These are phyloP conservation scores for Geopemphigus sp. DNA, from an alignment of 1,140 invertebrate genomes.

Conservation along the genomic window DNA sequence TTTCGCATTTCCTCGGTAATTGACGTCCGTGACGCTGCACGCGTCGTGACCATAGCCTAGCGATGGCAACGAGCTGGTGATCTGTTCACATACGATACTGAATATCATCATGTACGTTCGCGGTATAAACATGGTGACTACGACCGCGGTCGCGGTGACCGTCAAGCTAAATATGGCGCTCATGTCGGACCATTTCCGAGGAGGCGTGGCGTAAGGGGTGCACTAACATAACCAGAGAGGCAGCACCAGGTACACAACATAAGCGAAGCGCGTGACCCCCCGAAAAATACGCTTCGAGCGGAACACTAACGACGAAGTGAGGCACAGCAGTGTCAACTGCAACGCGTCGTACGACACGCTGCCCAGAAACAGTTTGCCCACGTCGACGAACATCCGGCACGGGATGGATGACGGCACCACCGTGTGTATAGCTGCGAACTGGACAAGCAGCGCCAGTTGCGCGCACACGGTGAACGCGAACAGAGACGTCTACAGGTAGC, in stretches of 20 bases:
- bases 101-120: slow-evolving; percentile 62
- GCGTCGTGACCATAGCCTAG: slow-evolving; percentile 48
- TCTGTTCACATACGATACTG: slow-evolving; percentile 55
- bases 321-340: slow-evolving; percentile 58
- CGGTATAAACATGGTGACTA: slow-evolving; percentile 62
- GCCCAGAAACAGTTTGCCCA: slow-evolving; percentile 51
- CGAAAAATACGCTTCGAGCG: slow-evolving; percentile 62
- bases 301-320: slow-evolving; percentile 59
- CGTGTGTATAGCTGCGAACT: slow-evolving; percentile 57
- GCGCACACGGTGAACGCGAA: slow-evolving; percentile 62
- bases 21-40: slow-evolving; percentile 53
- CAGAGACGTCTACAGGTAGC: slow-evolving; percentile 61
- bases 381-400: slow-evolving; percentile 51
- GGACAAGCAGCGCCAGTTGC: slow-evolving; percentile 57
- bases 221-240: slow-evolving; percentile 61
- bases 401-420: slow-evolving; percentile 53
- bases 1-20: no score
- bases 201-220: slow-evolving; percentile 58
- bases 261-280: slow-evolving; percentile 61
- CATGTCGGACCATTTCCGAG: slow-evolving; percentile 51
- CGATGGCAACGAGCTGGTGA: slow-evolving; percentile 53
- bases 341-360: slow-evolving; percentile 60
- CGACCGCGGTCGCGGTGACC: slow-evolving; percentile 58
- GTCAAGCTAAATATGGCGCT: slow-evolving; percentile 52
- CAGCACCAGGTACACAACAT: slow-evolving; percentile 57